Evolutionary conservation across 2,113 vertebrate genomes (phyloP).

Genomic region (Vulpes ferrilata): DNA sequence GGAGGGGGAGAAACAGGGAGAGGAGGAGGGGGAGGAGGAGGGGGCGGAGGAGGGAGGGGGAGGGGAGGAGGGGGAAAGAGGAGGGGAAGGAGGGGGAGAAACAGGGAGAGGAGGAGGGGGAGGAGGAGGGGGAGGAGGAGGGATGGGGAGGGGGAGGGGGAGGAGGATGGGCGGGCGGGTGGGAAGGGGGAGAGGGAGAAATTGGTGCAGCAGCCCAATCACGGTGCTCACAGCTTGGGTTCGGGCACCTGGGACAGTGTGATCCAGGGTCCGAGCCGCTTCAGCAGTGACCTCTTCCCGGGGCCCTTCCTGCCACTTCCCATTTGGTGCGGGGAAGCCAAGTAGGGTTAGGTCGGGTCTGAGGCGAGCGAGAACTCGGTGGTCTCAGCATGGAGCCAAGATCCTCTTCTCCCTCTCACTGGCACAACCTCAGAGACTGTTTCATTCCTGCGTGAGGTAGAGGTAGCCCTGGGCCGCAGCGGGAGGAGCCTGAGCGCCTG

Average conservation of each 20-base stretch:
- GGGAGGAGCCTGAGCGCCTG: not conserved
- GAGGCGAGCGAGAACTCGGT: not conserved
- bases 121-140: not conserved
- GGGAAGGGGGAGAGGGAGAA: too few species aligned
- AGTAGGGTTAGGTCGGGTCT: not conserved
- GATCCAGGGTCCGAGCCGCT: too few species aligned
- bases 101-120: not conserved
- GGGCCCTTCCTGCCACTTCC: not conserved
- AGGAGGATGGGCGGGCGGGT: not conserved
- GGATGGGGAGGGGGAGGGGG: not conserved
- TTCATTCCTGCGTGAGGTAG: too few species aligned
- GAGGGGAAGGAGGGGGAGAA: not conserved
- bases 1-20: too few species aligned
- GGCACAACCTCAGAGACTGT: accelerated
- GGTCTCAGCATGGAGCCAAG: not conserved
- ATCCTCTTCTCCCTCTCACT: not conserved
- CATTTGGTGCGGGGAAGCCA: not conserved
- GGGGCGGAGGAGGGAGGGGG: too few species aligned
- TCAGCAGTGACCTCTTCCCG: not conserved
- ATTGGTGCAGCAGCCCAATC: not conserved
- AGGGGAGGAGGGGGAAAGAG: not conserved
- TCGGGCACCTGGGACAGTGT: not conserved
- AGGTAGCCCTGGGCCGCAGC: not conserved
- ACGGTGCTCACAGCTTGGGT: not conserved
- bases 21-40: too few species aligned